Evolutionary conservation across 2,113 vertebrate species (phyloP).

Genomic region (Heloderma charlesbogerti): DNA sequence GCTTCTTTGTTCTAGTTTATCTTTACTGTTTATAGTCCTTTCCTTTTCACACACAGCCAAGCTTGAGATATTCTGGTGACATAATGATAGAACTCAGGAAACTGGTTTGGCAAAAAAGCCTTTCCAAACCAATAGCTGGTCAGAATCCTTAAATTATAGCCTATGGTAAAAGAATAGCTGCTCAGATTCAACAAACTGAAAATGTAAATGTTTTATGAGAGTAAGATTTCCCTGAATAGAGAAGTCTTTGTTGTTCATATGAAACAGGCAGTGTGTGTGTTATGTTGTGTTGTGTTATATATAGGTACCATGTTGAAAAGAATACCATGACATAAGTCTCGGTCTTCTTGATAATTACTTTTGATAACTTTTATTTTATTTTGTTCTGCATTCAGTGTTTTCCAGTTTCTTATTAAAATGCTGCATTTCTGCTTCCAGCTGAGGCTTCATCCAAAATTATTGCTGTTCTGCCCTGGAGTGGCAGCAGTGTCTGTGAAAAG

Average conservation of each 20-base stretch:
- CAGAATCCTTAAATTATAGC: slow-evolving; percentile 14
- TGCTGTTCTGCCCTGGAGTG: slow-evolving; percentile 15
- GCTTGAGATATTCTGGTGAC: slow-evolving; percentile 73
- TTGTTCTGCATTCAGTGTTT: slow-evolving; percentile 25
- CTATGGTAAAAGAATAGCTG: slow-evolving; percentile 1
- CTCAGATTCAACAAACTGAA: slow-evolving; percentile 25
- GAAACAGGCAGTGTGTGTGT: background rate
- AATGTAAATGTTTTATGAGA: slow-evolving; percentile 30
- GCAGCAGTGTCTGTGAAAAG: slow-evolving; percentile 10
- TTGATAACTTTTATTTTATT: background rate
- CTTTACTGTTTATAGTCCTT: slow-evolving; percentile 44
- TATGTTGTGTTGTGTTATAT: background rate
- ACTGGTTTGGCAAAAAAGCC: slow-evolving; percentile 40
- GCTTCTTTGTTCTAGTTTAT: slow-evolving; percentile 45
- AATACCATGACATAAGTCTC: background rate
- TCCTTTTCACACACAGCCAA: slow-evolving; percentile 63
- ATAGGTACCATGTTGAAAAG: background rate
- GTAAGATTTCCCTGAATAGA: background rate
- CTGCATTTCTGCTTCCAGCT: slow-evolving; percentile 1
- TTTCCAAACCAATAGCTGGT: slow-evolving; percentile 20
- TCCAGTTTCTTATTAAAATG: background rate
- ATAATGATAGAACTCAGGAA: slow-evolving; percentile 58
- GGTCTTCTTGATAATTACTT: background rate
- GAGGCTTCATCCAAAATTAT: slow-evolving; percentile 44
- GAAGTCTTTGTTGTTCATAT: background rate